phyloP scores from a whole-genome alignment of 2,888 invertebrate species.

The Sphinx pinastri region DNA sequence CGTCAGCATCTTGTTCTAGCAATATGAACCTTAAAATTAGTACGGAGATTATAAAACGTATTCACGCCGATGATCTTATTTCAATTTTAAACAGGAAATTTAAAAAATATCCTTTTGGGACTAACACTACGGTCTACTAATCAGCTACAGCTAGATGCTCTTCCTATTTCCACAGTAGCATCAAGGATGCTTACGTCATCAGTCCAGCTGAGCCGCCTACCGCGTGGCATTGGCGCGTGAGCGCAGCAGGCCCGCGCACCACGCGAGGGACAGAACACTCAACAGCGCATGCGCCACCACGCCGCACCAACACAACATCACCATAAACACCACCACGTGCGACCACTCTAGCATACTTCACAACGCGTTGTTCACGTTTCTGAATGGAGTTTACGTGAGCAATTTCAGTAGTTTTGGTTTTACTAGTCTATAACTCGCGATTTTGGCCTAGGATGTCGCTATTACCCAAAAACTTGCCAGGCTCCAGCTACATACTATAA shows the following conservation, averaged over 20 bases:
- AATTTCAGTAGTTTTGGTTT: too few relatives aligned
- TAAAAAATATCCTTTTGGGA: too few relatives aligned
- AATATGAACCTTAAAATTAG: background rate
- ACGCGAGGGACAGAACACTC: conserved; percentile 1
- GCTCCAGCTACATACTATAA: background rate
- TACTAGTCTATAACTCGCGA: too few relatives aligned
- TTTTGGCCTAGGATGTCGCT: too few relatives aligned
- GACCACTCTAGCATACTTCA: background rate
- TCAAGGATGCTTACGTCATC: background rate
- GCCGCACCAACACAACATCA: background rate
- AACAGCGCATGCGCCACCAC: background rate
- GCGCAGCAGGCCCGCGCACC: conserved; percentile 7
- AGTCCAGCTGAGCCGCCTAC: background rate
- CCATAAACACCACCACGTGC: background rate
- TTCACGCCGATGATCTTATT: too few relatives aligned
- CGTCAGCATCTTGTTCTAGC: background rate
- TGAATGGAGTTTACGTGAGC: too few relatives aligned
- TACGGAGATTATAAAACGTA: too few relatives aligned
- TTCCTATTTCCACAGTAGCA: background rate
- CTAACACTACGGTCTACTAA: too few relatives aligned
- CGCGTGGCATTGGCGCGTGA: background rate
- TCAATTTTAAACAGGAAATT: too few relatives aligned
- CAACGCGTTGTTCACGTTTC: background rate
- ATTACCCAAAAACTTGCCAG: background rate
- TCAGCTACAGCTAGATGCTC: too few relatives aligned